phyloP scores from a whole-genome alignment of 2,113 vertebrate genomes.

The Eolophus roseicapilla region DNA sequence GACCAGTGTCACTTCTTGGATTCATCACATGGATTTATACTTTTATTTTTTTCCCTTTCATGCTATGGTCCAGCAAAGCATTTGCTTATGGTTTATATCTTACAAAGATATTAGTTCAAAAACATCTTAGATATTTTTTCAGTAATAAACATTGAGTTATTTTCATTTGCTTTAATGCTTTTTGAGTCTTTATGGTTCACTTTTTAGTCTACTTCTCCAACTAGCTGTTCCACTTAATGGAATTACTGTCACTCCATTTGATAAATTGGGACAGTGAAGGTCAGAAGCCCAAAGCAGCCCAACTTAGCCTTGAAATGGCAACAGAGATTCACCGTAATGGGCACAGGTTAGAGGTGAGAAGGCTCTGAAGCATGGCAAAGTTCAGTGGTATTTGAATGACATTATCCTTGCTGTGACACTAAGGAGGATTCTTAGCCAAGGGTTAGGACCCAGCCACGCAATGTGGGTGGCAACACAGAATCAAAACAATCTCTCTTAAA shows the following conservation, averaged over 20 bases:
- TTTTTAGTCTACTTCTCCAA: background rate
- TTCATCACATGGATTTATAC: background rate
- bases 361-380: background rate
- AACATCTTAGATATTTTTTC: background rate
- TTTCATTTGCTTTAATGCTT: background rate
- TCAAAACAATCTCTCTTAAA: background rate
- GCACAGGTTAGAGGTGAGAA: background rate
- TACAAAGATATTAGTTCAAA: background rate
- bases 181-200: background rate
- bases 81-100: background rate
- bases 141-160: background rate
- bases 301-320: background rate
- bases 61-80: background rate
- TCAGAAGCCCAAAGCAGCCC: background rate
- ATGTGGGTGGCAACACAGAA: background rate
- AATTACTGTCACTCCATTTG: background rate
- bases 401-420: background rate
- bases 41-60: background rate
- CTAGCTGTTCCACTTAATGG: background rate
- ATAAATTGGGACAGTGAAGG: background rate
- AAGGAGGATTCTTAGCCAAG: background rate
- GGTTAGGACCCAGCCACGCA: background rate
- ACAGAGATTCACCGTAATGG: background rate
- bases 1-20: background rate
- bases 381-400: conserved; percentile 2